Evolutionary conservation across 2,113 vertebrate genomes (phyloP), one percentile per base, ranked within the genome.

Genomic region (Colaptes auratus): DNA sequence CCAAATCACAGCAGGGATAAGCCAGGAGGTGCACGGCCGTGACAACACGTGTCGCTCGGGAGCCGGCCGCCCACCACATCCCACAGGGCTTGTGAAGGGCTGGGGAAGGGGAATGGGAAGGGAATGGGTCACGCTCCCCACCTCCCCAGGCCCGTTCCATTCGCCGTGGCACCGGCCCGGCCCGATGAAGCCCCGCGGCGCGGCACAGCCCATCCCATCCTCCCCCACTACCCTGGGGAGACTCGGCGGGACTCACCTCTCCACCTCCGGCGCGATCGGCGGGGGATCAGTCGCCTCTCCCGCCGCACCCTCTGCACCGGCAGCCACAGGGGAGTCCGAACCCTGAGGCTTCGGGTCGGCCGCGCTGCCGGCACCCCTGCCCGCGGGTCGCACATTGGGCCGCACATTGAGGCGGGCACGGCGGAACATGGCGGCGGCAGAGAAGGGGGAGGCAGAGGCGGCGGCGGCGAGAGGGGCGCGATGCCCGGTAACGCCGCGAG

Each of bases 321-420:
- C 19, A 20, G 27, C 67, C 12, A 17, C 52, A 39, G 33, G 19
- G 14, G 42, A 39, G 19, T 50, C 77, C 11, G 67, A 12, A 28
- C 12, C 42, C 33, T 36, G 55, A 7, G 24, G 31, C 74, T 85
- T 61, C 69, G 86, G 3, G 17, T 44, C 67, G 12, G 42, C 21
- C 8, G 81, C 36, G 12, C 63, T 5, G 64, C 48, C 92, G 18
- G 36, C 25, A 42, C 71, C 56, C 61, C 96, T 92, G 28, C 97
- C 89, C 6, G 78, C 90, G 5, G 98, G 97, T 59, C 96, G 98
- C 39, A 99, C 98, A 52, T 99, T 99, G 30, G 99, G 99, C 85
- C 98, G 98, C 85, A 99, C 96, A 31, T 97, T 98, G 72, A 99
- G 98, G 94, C 99, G 98, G 20, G 99, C 98, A 65, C 99, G 98